Conservation (phyloP, 2,113 vertebrate species). For the Ursus arctos region DNA sequence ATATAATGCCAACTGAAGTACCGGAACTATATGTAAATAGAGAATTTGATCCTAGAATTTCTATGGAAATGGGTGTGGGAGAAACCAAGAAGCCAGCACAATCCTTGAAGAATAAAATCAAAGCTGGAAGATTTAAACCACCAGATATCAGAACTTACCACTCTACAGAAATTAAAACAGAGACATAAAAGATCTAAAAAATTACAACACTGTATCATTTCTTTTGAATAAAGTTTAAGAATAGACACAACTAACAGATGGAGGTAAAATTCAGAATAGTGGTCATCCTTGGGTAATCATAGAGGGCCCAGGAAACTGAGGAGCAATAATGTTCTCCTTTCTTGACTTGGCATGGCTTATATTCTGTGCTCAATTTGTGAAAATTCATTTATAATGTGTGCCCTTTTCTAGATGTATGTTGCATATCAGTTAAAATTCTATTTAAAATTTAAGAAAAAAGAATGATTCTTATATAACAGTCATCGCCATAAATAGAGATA, state of each 20-base stretch:
- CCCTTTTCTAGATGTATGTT: not conserved
- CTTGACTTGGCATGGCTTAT: not conserved
- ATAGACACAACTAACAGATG: not conserved
- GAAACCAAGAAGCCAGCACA: not conserved
- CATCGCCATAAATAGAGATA: not conserved
- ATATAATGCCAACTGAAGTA: not conserved
- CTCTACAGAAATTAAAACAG: not conserved
- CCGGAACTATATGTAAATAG: not conserved
- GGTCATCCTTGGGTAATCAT: not conserved
- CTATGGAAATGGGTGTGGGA: not conserved
- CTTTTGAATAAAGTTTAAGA: constrained; percentile 15
- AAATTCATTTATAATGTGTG: not conserved
- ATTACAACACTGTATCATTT: not conserved
- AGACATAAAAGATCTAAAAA: not conserved
- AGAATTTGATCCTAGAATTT: not conserved
- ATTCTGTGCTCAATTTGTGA: not conserved
- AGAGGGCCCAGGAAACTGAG: not conserved
- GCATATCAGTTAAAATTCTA: constrained; percentile 25
- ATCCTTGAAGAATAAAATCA: constrained; percentile 11
- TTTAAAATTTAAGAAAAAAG: constrained; percentile 26
- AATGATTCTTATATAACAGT: not conserved
- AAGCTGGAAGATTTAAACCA: not conserved
- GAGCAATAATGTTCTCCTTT: not conserved
- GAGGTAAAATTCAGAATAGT: not conserved
- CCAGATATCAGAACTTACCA: not conserved